These are phyloP conservation scores for Pteronura brasiliensis DNA, from an alignment of 2,113 vertebrate species.

Conservation along the genomic window DNA sequence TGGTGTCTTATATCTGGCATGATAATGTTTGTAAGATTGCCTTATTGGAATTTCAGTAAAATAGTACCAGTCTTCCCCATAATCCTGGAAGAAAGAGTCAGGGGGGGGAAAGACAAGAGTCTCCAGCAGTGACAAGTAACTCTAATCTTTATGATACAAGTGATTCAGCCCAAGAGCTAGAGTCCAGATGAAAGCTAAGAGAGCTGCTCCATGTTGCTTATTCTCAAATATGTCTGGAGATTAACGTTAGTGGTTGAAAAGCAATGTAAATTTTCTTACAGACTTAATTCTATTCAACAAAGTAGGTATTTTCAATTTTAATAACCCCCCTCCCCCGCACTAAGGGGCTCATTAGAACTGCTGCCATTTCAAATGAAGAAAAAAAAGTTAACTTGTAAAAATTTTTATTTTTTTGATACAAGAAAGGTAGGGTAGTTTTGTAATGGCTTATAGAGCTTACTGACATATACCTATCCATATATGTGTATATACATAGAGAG, in stretches of 20 bases:
- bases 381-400: background rate
- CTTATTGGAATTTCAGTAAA: conserved; percentile 18
- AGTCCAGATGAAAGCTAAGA: background rate
- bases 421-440: background rate
- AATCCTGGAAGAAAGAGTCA: background rate
- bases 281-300: background rate
- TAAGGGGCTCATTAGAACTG: background rate
- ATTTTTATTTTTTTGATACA: background rate
- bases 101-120: background rate
- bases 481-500: no score
- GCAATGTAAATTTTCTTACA: background rate
- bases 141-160: background rate
- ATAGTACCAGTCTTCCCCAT: background rate
- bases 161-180: background rate
- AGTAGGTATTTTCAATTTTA: background rate
- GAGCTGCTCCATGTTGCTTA: background rate
- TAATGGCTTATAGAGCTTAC: background rate
- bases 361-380: background rate
- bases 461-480: background rate
- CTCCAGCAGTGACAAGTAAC: background rate
- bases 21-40: background rate
- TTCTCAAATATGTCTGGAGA: background rate
- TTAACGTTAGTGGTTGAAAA: background rate
- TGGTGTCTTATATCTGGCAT: background rate
- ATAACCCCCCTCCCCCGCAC: background rate